Conservation (phyloP, 2,113 vertebrate genomes). For the Catharus minimus region DNA sequence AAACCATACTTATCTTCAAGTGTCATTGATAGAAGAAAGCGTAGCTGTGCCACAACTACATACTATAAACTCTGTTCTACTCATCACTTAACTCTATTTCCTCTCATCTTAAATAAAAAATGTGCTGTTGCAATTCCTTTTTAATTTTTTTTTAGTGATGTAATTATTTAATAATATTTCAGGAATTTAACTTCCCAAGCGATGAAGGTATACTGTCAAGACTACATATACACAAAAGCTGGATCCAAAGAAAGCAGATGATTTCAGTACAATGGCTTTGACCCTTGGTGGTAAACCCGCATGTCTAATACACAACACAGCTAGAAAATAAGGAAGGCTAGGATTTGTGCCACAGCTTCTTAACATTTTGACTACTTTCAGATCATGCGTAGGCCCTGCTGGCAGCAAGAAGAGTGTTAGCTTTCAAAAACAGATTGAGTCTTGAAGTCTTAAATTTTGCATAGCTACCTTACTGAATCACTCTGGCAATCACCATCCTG, state of each 20-base stretch:
- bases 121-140: neutral
- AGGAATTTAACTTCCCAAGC: neutral
- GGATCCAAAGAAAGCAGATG: neutral
- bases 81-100: neutral
- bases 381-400: neutral
- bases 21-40: neutral
- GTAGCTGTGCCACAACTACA: neutral
- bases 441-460: neutral
- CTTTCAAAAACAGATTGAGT: neutral
- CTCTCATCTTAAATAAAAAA: neutral
- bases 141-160: neutral
- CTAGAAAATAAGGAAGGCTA: neutral
- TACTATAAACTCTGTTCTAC: neutral
- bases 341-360: neutral
- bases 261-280: neutral
- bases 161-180: neutral
- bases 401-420: neutral
- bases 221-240: rapidly evolving
- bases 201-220: neutral
- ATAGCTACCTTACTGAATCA: neutral
- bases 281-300: neutral
- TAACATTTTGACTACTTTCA: neutral
- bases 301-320: neutral
- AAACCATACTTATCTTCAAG: neutral
- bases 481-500: neutral